Evolutionary conservation across 2,888 invertebrate genomes (phyloP).

Genomic region (Apamea anceps): DNA sequence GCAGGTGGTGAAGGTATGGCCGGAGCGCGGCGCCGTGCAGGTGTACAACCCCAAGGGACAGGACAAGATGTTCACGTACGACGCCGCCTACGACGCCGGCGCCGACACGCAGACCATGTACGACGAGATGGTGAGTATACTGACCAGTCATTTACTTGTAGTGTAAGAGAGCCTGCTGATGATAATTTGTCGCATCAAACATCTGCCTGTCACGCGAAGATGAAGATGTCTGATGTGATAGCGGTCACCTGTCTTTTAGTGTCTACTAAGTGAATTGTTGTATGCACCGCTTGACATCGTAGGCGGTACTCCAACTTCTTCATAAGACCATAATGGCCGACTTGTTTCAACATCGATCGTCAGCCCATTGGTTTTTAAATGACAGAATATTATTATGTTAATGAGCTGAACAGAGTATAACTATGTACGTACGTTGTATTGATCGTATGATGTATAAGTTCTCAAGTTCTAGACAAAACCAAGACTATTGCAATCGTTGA

Average conservation of each 20-base stretch:
- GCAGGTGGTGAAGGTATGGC: conserved; percentile 95
- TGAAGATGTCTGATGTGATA: conserved; percentile 7
- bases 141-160: not conserved
- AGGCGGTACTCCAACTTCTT: not conserved
- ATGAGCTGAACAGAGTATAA: not conserved
- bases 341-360: not conserved
- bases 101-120: conserved; percentile 98
- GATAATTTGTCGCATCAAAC: too few relatives aligned
- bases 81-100: conserved; percentile 98
- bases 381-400: conserved; percentile 2
- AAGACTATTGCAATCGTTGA: not conserved
- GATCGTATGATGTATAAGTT: not conserved
- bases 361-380: conserved; percentile 7
- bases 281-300: not conserved
- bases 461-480: not conserved
- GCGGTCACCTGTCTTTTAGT: not conserved
- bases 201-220: not conserved
- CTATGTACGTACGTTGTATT: conserved; percentile 2
- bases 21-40: conserved; percentile 97
- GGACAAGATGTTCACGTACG: conserved; percentile 99
- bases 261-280: not conserved
- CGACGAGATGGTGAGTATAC: conserved; percentile 94
- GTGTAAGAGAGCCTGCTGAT: not conserved
- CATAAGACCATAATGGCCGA: not conserved
- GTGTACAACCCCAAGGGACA: conserved; percentile 96